These are phyloP conservation scores for Drosophila nebulosa DNA, from an alignment of 1,140 invertebrate genomes.

Conservation along the genomic window DNA sequence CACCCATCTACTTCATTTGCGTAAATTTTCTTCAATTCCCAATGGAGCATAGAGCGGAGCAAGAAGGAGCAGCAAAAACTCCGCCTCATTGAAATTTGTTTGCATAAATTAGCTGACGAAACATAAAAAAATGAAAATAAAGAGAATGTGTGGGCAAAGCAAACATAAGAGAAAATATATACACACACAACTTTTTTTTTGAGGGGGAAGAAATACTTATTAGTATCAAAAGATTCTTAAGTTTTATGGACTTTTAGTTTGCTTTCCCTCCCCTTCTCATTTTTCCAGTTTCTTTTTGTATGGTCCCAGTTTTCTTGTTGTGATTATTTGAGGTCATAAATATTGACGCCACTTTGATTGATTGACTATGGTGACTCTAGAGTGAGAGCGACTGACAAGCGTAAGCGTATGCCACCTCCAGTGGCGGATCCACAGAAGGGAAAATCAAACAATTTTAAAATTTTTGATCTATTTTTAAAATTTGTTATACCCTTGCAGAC, in stretches of 20 bases:
- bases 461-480: too few relatives aligned
- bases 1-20: not conserved
- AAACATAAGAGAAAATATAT: constrained; percentile 45
- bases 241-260: not conserved
- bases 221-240: constrained; percentile 42
- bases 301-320: constrained; percentile 23
- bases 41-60: not conserved
- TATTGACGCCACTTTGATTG: constrained; percentile 74
- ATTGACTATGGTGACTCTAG: constrained; percentile 15
- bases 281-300: not conserved
- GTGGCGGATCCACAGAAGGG: too few relatives aligned
- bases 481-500: too few relatives aligned
- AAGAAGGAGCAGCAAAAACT: not conserved
- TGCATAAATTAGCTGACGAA: constrained; percentile 70
- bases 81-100: constrained; percentile 66
- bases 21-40: not conserved
- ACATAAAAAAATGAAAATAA: constrained; percentile 18
- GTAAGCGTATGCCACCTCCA: too few relatives aligned
- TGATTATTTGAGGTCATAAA: constrained; percentile 74
- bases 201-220: constrained; percentile 48
- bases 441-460: too few relatives aligned
- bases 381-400: not conserved
- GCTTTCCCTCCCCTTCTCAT: not conserved
- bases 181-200: not conserved
- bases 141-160: constrained; percentile 32